A percentile compares a stretch with the other conserved stretches of the same genome.
Conservation (phyloP, 1,140 invertebrate genomes). For the Pantala flavescens region DNA sequence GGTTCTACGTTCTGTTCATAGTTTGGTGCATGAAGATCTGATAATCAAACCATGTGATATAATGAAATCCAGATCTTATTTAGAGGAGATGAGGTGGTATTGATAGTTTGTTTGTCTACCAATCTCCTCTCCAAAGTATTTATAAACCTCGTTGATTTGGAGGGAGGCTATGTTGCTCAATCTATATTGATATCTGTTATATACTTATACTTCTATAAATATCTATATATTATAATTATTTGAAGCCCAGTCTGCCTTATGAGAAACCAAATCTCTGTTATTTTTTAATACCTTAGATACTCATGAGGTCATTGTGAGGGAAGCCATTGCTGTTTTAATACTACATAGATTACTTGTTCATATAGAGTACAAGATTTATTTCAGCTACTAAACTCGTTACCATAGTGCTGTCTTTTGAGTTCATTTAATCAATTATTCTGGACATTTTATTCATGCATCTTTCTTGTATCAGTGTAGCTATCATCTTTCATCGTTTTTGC, state of each 20-base stretch:
- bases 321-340: conserved; percentile 10
- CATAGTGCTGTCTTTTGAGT: not conserved
- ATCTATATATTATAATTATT: conserved; percentile 11
- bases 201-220: conserved; percentile 8
- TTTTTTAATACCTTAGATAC: conserved; percentile 1
- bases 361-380: conserved; percentile 8
- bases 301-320: not conserved
- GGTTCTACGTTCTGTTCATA: conserved; percentile 1
- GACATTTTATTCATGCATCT: not conserved
- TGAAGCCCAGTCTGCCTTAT: not conserved
- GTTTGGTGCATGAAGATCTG: conserved; percentile 8
- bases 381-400: conserved; percentile 1
- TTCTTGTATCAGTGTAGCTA: conserved; percentile 2
- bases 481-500: not conserved
- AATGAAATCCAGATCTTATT: conserved; percentile 1
- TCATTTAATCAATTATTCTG: not conserved
- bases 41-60: conserved; percentile 8
- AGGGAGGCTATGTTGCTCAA: conserved; percentile 8
- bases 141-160: conserved; percentile 6
- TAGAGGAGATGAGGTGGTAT: not conserved
- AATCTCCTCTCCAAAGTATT: conserved; percentile 9
- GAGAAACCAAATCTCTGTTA: conserved; percentile 6
- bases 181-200: conserved; percentile 4
- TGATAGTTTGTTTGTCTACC: not conserved
- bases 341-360: not conserved